Base-by-base conservation (phyloP, 2,797 vertebrate species). In the Hydrolagus colliei region DNA sequence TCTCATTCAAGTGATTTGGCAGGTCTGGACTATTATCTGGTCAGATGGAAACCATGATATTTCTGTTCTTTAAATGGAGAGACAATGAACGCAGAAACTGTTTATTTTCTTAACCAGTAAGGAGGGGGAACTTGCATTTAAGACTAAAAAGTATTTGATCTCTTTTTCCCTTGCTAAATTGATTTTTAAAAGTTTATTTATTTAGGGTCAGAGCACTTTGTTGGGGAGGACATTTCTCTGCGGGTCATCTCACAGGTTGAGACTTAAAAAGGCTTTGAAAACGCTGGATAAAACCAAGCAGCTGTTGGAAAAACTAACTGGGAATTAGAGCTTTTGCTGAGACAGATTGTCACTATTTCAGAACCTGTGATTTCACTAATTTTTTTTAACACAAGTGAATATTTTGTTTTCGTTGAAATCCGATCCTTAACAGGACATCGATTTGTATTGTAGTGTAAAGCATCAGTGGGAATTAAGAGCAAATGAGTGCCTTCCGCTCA, bases 1-100 rank as follows among this genome's bases (percentile, higher is more conserved):
- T 13, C 9, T 78, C 20, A 22, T 78, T 78, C 13, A 78, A 78
- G n/a, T 78, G 35, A 62, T 62, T 78, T 78, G 20, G 76, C 41
- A n/a, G 7, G 3, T 80, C n/a, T 27, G 2, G 22, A 63, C n/a
- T 63, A 65, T 80, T 65, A 80, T 65, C 61, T 63, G 77, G 14
- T 80, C 62, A 80, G 65, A 65, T 80, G 77, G 22, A 27, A 63
- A 65, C 12, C 61, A 12, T 27, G 13, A 27, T 65, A 63, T 63
- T 62, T 80, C n/a, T 62, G 32, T 27, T 80, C n/a, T 80, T 16
- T 22, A 11, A 63, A 27, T 65, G 61, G 2, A 14, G 61, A 63
- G 22, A 80, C 61, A 65, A 27, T 80, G 22, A 62, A 22, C 6
- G 9, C 12, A 22, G 77, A 80, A n/a, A 9, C 32, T 80, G 59